These are phyloP conservation scores for Alces alces DNA, from an alignment of 2,113 vertebrate genomes.

Conservation along the genomic window DNA sequence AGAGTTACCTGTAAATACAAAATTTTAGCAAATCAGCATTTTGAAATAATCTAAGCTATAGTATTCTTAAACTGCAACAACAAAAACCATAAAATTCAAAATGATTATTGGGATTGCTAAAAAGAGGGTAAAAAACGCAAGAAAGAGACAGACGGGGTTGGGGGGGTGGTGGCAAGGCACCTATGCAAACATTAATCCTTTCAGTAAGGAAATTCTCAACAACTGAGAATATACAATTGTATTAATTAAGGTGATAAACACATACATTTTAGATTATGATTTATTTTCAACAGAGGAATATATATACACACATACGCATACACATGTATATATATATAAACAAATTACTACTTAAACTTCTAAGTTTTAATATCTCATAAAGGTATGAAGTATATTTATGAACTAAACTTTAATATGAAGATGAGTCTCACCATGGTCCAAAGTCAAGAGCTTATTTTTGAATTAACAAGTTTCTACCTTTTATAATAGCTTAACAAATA, in stretches of 20 bases:
- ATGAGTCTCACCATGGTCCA: background rate
- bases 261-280: background rate
- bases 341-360: background rate
- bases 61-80: conserved; percentile 4
- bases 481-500: background rate
- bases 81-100: conserved; percentile 11
- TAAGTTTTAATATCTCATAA: background rate
- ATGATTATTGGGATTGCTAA: background rate
- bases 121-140: background rate
- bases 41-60: conserved; percentile 6
- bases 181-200: conserved; percentile 5
- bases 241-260: background rate
- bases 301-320: background rate
- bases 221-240: background rate
- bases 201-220: background rate
- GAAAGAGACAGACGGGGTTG: background rate
- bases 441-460: background rate
- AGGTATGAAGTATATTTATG: background rate
- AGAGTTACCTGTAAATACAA: background rate
- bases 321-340: background rate
- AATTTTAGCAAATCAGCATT: conserved; percentile 24
- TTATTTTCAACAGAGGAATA: background rate
- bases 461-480: background rate
- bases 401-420: conserved; percentile 14
- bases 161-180: background rate